Conservation (phyloP, 1,140 invertebrate genomes). For the Calephelis virginiensis region DNA sequence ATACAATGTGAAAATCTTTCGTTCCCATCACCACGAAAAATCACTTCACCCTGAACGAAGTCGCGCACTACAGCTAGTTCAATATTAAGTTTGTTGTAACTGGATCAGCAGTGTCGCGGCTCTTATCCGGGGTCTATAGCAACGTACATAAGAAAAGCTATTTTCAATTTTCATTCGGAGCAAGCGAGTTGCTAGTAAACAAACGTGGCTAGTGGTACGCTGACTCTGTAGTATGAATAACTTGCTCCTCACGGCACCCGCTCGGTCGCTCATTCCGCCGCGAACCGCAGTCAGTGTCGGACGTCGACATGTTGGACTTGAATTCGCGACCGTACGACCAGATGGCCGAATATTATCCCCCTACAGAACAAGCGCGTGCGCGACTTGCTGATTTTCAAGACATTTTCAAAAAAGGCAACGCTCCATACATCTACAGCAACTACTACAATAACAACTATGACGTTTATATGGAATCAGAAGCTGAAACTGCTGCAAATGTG, state of each 20-base stretch:
- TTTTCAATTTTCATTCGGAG: too few species aligned
- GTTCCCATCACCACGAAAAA: too few species aligned
- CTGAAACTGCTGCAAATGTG: constrained; percentile 48
- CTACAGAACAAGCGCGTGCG: constrained; percentile 52
- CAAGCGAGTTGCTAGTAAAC: constrained; percentile 7
- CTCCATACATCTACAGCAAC: constrained; percentile 58
- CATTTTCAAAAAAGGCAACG: constrained; percentile 35
- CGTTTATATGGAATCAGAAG: constrained; percentile 49
- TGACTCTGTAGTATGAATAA: constrained; percentile 40
- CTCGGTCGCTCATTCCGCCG: constrained; percentile 51
- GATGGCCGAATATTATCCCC: constrained; percentile 59
- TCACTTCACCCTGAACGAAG: too few species aligned
- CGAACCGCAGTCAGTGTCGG: constrained; percentile 50
- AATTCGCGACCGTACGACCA: constrained; percentile 63
- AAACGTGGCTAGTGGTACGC: constrained; percentile 6
- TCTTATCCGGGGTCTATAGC: too few species aligned
- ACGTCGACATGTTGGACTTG: constrained; percentile 59
- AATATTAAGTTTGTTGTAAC: too few species aligned
- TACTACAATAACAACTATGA: constrained; percentile 63
- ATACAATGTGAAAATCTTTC: too few species aligned
- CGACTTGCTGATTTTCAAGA: constrained; percentile 67
- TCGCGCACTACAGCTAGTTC: too few species aligned
- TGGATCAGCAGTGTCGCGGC: too few species aligned
- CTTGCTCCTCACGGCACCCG: constrained; percentile 29
- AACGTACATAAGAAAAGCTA: too few species aligned